phyloP scores from a whole-genome alignment of 2,797 vertebrate genomes.

The Euthynnus affinis region DNA sequence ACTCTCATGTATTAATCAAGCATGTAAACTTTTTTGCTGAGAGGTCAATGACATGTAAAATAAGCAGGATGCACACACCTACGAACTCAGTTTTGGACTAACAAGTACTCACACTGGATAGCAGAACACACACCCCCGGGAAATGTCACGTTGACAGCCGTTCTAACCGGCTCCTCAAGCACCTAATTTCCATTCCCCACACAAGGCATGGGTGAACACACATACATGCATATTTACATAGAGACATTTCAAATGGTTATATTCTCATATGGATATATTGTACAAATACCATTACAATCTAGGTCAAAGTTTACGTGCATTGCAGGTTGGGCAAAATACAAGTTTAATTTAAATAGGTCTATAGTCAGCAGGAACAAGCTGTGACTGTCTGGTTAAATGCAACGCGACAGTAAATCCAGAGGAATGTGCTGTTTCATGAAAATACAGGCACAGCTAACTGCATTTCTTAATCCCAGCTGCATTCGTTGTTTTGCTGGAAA shows the following conservation, averaged over 20 bases:
- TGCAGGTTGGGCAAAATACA: slow-evolving; percentile 13
- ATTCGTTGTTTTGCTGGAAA: slow-evolving; percentile 35
- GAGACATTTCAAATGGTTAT: neutral
- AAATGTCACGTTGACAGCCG: slow-evolving; percentile 33
- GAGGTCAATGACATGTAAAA: slow-evolving; percentile 8
- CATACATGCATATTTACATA: neutral
- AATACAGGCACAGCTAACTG: slow-evolving; percentile 43
- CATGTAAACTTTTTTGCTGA: slow-evolving; percentile 12
- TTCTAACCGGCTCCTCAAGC: slow-evolving; percentile 18
- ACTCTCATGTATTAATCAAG: slow-evolving; percentile 1
- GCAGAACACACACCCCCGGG: slow-evolving; percentile 12
- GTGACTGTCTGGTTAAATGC: slow-evolving; percentile 42
- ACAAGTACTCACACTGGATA: slow-evolving; percentile 7
- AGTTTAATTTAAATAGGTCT: slow-evolving; percentile 34
- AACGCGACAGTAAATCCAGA: slow-evolving; percentile 60
- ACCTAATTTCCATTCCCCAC: slow-evolving; percentile 8
- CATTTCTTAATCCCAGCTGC: slow-evolving; percentile 35
- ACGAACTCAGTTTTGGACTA: neutral
- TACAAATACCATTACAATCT: neutral
- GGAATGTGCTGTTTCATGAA: slow-evolving; percentile 74
- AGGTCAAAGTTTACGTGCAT: slow-evolving; percentile 13
- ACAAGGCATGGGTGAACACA: neutral
- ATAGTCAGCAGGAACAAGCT: slow-evolving; percentile 52
- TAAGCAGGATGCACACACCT: slow-evolving; percentile 14
- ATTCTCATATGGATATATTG: neutral